Conservation (phyloP, 2,113 vertebrate genomes). For the Clarias macrocephalus region DNA sequence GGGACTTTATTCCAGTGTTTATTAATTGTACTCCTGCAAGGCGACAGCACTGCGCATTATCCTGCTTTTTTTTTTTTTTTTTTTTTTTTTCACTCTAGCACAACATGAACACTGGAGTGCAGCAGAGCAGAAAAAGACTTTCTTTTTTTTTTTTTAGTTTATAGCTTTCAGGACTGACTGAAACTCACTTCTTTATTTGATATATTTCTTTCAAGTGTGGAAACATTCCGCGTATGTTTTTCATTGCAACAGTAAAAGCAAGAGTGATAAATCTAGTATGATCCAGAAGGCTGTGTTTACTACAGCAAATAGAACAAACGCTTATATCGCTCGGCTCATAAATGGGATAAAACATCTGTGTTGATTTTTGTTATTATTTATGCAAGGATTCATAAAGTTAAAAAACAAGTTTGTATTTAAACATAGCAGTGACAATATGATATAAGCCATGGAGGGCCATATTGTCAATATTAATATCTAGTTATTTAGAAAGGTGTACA, state of each 20-base stretch:
- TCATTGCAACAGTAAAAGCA: slow-evolving; percentile 4
- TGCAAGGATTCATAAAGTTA: neutral
- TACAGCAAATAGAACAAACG: neutral
- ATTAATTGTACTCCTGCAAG: neutral
- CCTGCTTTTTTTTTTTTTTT: neutral
- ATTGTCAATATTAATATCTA: neutral
- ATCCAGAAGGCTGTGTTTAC: neutral
- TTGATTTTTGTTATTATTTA: neutral
- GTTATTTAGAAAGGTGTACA: neutral
- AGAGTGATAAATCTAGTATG: neutral
- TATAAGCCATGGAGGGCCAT: neutral
- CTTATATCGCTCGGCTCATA: neutral
- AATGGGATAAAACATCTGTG: neutral
- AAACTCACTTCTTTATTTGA: neutral
- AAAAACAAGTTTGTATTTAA: neutral
- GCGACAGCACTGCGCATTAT: neutral
- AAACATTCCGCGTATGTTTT: neutral
- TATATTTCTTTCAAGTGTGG: slow-evolving; percentile 1
- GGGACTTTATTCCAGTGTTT: neutral
- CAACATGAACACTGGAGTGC: neutral
- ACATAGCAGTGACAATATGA: neutral
- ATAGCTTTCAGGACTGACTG: neutral
- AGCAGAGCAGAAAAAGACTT: neutral
- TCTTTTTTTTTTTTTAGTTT: neutral
- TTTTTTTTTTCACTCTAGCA: neutral